Base-by-base conservation (phyloP, 1,140 invertebrate genomes). In the Goniozus legneri region DNA sequence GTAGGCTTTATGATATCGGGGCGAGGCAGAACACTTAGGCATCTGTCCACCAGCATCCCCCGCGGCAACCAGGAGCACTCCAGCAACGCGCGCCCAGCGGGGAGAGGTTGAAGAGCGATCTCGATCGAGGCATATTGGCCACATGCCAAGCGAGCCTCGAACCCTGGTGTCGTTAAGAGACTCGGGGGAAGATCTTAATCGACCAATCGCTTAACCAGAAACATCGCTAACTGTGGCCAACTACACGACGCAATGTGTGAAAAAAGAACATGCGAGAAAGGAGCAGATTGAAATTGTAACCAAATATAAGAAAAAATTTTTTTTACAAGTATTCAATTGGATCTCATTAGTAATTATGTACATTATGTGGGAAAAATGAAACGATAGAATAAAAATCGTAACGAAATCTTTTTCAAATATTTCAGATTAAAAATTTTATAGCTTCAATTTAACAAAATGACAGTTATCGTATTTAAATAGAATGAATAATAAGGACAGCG, bases 21-120 rank as follows among this genome's bases (percentile, higher is more conserved):
- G 52, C 60, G 61, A 60, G 59, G 58, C 56, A 52, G 47, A 46
- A 65, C 70, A 69, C 69, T 73, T 71, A 71, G 62, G 59, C 72
- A 75, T 73, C 72, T 75, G 71, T 73, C 68, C 70, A 60, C 64
- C 68, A 69, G 63, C 66, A 69, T 71, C 66, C 69, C 62, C 58
- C 49, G 55, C n/a, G n/a, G n/a, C n/a, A n/a, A n/a, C 50, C 60
- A 60, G 52, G 63, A 65, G 60, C 51, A 52, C 41, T 19, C 36
- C 32, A 37, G 34, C n/a, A 49, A 41, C 36, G 51, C 60, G 57
- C 52, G 44, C 60, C 45, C 56, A 61, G 52, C 52, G 47, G 55
- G 55, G 53, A 56, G 46, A 38, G 37, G 49, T 38, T 43, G 49
- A 43, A 51, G 51, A 49, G 50, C 56, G 19, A 14, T 40, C 27